Base-by-base conservation (phyloP, 2,888 invertebrate genomes). In the Oasisia sp. region DNA sequence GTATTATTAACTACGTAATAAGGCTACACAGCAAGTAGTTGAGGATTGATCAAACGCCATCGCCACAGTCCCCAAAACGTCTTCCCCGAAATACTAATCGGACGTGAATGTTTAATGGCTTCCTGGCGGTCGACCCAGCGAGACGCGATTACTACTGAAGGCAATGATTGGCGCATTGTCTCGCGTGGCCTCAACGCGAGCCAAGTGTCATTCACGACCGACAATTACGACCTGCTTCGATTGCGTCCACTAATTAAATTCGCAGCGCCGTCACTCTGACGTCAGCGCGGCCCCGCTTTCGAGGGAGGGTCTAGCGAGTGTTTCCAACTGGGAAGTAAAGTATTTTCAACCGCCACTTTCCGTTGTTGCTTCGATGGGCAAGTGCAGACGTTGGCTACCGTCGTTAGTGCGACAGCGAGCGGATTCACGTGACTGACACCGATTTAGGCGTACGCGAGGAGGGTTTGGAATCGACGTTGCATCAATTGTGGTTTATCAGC, bases 71-170 rank as follows among this genome's bases (percentile, higher is more conserved):
- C 74, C 74, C 27, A 19, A 27, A 74, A 74, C 14, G 14, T 74
- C 27, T 74, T 74, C 74, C 74, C 74, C 74, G 74, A 74, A 58
- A 74, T 27, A 74, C 74, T 74, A 74, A 74, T 74, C 74, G n/a
- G 74, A 74, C 74, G 74, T 74, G 74, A 74, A 74, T 74, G 74
- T 74, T 74, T 74, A 74, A 74, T 74, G 74, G 74, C 74, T 74
- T 74, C 74, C 74, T 74, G 74, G 27, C 27, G 2, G 74, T 19
- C 74, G 27, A 19, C 74, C 19, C 19, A 74, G 74, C 74, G 74
- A 74, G 74, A 74, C 74, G 74, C 74, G 74, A 74, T 74, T 74
- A 74, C 19, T 74, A 27, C 19, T 74, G 74, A 74, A 74, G 74
- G 74, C 27, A 74, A 27, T 74, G 74, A 74, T 74, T 74, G 74